A percentile compares a stretch with the other conserved stretches of the same genome.
phyloP scores from a whole-genome alignment of 2,113 vertebrate genomes.

The Megaptera novaeangliae region DNA sequence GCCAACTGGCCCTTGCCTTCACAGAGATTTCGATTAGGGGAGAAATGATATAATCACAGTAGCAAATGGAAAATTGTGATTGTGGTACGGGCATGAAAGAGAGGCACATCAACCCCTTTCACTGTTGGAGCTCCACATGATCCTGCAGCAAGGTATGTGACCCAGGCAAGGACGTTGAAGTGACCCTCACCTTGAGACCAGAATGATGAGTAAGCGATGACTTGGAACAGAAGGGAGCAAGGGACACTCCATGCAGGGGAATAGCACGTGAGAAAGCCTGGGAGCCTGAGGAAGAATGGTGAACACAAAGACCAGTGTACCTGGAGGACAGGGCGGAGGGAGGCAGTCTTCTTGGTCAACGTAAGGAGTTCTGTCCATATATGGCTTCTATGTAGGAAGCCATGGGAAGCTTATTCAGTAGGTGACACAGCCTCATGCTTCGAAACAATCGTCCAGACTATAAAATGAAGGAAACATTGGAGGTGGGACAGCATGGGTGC shows the following conservation, averaged over 20 bases:
- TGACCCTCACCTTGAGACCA: not conserved
- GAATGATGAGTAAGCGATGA: not conserved
- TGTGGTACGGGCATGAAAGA: not conserved
- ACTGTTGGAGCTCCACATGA: not conserved
- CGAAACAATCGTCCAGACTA: not conserved
- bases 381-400: not conserved
- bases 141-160: not conserved
- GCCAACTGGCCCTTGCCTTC: not conserved
- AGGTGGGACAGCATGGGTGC: no score
- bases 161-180: not conserved
- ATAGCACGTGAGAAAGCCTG: accelerated
- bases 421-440: not conserved
- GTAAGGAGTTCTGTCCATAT: not conserved
- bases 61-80: not conserved
- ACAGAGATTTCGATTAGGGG: not conserved
- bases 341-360: accelerated
- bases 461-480: not conserved
- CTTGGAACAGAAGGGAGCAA: not conserved
- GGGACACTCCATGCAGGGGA: not conserved
- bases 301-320: not conserved
- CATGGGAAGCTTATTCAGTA: not conserved
- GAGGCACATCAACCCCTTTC: not conserved
- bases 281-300: not conserved
- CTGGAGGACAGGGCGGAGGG: accelerated
- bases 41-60: not conserved